Percentiles rank a stretch among this genome's conserved stretches.
Conservation (phyloP, 2,888 invertebrate genomes). For the Nomada ruficornis region DNA sequence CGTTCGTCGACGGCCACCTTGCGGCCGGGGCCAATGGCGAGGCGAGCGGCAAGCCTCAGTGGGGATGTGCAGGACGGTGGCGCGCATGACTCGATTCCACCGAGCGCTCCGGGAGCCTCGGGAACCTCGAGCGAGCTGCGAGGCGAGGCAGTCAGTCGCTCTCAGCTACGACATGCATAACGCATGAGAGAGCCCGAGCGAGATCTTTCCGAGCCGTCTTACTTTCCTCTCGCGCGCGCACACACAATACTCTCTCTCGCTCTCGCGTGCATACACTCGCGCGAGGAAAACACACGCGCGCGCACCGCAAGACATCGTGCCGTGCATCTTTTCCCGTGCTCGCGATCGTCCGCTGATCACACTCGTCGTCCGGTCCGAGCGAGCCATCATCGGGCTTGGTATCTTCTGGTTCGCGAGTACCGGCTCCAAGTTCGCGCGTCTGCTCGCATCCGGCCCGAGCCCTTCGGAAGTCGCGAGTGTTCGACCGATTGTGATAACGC, state of each 20-base stretch:
- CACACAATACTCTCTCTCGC: conserved; percentile 35
- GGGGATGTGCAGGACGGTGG: conserved; percentile 75
- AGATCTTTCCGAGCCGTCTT: conserved; percentile 73
- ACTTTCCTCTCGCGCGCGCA: conserved; percentile 57
- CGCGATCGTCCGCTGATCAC: conserved; percentile 45
- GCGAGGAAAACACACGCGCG: conserved; percentile 62
- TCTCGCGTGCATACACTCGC: conserved; percentile 48
- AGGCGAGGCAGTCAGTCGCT: conserved; percentile 85
- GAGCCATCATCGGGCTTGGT: not conserved
- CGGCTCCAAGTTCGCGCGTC: not conserved
- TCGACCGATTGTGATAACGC: conserved; percentile 2
- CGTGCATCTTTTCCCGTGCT: conserved; percentile 52
- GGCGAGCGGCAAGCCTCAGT: conserved; percentile 82
- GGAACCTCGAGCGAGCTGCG: conserved; percentile 82
- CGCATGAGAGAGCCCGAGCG: conserved; percentile 86
- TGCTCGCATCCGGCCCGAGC: conserved; percentile 50
- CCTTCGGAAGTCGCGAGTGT: conserved; percentile 36
- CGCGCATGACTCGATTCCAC: conserved; percentile 80
- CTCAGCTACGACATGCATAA: conserved; percentile 87
- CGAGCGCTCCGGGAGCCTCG: conserved; percentile 76
- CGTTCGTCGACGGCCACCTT: conserved; percentile 84
- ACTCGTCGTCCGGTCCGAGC: conserved; percentile 32
- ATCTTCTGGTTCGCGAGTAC: not conserved
- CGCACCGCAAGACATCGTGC: conserved; percentile 34
- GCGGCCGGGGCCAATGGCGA: conserved; percentile 77